A percentile compares a stretch with the other conserved stretches of the same genome.
Conservation (phyloP, 2,797 vertebrate species). For the Spondyliosoma cantharus region DNA sequence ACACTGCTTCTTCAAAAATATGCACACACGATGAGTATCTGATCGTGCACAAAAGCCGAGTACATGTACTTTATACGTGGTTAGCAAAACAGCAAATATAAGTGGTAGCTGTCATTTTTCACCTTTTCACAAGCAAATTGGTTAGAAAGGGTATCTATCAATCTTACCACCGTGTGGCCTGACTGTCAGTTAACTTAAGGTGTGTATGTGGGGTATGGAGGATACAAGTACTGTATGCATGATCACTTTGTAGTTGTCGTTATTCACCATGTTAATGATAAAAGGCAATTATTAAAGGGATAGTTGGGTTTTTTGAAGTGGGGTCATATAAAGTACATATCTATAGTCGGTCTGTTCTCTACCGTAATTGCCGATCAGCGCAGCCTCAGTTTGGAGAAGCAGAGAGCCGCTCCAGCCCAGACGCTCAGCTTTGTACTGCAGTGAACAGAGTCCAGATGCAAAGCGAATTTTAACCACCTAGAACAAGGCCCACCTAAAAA, state of each 20-base stretch:
- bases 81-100: background rate
- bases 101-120: background rate
- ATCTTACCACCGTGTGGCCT: background rate
- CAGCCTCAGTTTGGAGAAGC: too few relatives aligned
- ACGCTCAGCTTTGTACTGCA: too few relatives aligned
- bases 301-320: too few relatives aligned
- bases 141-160: background rate
- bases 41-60: background rate
- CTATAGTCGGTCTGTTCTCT: too few relatives aligned
- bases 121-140: background rate
- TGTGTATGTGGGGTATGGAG: background rate
- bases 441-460: too few relatives aligned
- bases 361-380: too few relatives aligned
- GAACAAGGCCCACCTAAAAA: too few relatives aligned
- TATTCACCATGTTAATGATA: background rate
- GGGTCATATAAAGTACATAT: too few relatives aligned
- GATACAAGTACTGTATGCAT: background rate
- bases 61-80: background rate
- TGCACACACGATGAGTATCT: background rate
- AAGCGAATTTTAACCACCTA: too few relatives aligned
- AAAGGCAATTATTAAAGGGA: background rate
- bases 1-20: background rate
- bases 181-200: background rate
- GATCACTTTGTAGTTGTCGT: background rate
- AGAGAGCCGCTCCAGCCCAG: too few relatives aligned